These are phyloP conservation scores for Percopsis transmontana DNA, from an alignment of 2,113 vertebrate species.

Conservation along the genomic window DNA sequence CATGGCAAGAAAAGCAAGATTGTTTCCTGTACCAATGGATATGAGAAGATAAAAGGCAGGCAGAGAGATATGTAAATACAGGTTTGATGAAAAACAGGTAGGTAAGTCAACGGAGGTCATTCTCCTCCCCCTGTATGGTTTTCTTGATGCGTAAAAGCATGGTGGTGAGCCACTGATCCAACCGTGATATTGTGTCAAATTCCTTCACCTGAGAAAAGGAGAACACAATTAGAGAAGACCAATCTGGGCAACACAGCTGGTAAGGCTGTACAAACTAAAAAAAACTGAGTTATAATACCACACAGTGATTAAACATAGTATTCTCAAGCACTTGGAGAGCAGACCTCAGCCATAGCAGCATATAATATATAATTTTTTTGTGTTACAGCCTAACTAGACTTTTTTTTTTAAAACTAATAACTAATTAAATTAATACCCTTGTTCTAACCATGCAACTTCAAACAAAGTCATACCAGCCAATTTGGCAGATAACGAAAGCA, in stretches of 20 bases:
- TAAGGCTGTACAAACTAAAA: background rate
- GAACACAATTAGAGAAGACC: background rate
- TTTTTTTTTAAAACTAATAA: no score
- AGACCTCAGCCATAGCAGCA: no score
- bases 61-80: conserved; percentile 11
- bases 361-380: no score
- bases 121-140: conserved; percentile 88
- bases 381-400: no score
- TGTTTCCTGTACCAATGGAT: conserved; percentile 21
- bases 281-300: background rate
- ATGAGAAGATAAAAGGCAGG: conserved; percentile 38
- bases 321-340: no score
- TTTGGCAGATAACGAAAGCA: no score
- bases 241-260: background rate
- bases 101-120: conserved; percentile 78
- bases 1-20: conserved; percentile 11
- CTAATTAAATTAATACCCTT: no score
- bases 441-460: no score
- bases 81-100: background rate
- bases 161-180: conserved; percentile 96
- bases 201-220: conserved; percentile 85
- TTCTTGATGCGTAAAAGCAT: conserved; percentile 97
- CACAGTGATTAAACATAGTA: background rate
- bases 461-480: no score
- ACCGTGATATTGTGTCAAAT: conserved; percentile 88